Conservation (phyloP, 2,113 vertebrate genomes). For the Salvelinus alpinus region DNA sequence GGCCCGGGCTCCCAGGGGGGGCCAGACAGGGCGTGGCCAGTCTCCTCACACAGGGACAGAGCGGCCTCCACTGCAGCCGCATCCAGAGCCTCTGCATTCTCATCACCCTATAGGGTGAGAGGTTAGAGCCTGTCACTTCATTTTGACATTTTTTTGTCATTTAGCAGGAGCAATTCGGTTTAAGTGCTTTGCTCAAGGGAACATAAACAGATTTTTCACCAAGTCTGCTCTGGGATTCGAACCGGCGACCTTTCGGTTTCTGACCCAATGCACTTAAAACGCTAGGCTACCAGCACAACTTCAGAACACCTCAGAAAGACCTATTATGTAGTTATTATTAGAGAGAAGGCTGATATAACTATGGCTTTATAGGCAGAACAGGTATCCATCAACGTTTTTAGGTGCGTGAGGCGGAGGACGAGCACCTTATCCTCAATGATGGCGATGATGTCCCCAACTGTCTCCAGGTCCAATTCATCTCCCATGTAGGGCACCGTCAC, state of each 20-base stretch:
- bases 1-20: slow-evolving; percentile 82
- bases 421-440: slow-evolving; percentile 88
- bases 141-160: no score
- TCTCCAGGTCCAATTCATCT: slow-evolving; percentile 92
- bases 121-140: neutral
- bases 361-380: neutral
- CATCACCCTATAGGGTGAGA: slow-evolving; percentile 79
- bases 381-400: neutral
- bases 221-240: no score
- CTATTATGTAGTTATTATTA: no score
- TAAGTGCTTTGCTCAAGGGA: no score
- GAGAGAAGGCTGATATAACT: no score
- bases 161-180: no score
- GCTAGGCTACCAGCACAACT: no score
- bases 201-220: no score
- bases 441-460: slow-evolving; percentile 93
- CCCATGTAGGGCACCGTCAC: slow-evolving; percentile 89
- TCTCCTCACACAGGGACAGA: slow-evolving; percentile 90
- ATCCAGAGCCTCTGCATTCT: slow-evolving; percentile 89
- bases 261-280: no score
- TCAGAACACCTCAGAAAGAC: no score
- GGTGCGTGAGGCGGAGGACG: neutral
- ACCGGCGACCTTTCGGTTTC: no score
- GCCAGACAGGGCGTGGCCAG: slow-evolving; percentile 83
- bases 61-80: slow-evolving; percentile 93